These are phyloP conservation scores for Antheraea mylitta DNA, from an alignment of 1,140 invertebrate genomes.

Conservation along the genomic window DNA sequence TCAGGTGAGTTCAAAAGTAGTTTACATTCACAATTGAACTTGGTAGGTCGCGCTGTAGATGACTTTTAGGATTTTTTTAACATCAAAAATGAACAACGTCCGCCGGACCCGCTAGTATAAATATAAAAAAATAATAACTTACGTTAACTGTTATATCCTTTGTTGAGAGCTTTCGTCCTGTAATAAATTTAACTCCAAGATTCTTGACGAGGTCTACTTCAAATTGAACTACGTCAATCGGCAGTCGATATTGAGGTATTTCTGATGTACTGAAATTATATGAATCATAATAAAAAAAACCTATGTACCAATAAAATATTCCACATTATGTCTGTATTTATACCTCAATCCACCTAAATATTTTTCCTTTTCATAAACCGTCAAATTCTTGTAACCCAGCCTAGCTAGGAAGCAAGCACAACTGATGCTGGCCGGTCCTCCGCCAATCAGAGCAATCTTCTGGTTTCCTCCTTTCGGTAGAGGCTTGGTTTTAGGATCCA, in stretches of 20 bases:
- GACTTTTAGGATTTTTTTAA: no score
- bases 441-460: slow-evolving; percentile 95
- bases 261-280: slow-evolving; percentile 88
- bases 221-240: slow-evolving; percentile 95
- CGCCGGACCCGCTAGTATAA: no score
- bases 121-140: slow-evolving; percentile 28
- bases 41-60: no score
- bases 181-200: slow-evolving; percentile 93
- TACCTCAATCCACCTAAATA: slow-evolving; percentile 94
- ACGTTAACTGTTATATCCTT: slow-evolving; percentile 88
- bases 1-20: no score
- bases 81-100: no score
- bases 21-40: no score
- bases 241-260: slow-evolving; percentile 98
- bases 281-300: neutral
- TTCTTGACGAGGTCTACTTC: slow-evolving; percentile 95
- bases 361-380: slow-evolving; percentile 94
- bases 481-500: slow-evolving; percentile 83
- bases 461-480: slow-evolving; percentile 80
- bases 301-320: no score
- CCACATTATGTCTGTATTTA: slow-evolving; percentile 1
- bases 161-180: slow-evolving; percentile 81
- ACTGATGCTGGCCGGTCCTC: slow-evolving; percentile 97
- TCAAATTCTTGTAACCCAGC: slow-evolving; percentile 94
- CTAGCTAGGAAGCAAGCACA: slow-evolving; percentile 97